Evolutionary conservation across 2,113 vertebrate species (phyloP).

Genomic region (Carlito syrichta): DNA sequence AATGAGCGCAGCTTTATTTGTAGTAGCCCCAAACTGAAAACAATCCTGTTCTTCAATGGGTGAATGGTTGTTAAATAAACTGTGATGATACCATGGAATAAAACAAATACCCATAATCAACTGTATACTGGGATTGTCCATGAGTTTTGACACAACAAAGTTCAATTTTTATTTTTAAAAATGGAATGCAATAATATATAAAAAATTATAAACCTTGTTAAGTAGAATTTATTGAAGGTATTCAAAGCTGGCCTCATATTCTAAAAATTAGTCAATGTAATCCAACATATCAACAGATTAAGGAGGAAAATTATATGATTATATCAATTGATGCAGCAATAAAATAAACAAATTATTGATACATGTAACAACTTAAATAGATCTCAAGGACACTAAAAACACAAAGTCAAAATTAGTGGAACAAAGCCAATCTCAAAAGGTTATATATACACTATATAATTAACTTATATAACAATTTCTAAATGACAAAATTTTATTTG

Average conservation of each 20-base stretch:
- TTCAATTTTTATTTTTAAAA: not conserved
- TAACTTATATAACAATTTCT: not conserved
- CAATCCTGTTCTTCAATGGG: not conserved
- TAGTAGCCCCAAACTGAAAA: not conserved
- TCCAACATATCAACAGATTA: not conserved
- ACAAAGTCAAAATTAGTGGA: too few species aligned
- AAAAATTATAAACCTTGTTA: not conserved
- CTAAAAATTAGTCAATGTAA: not conserved
- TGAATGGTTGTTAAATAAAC: not conserved
- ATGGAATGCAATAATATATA: not conserved
- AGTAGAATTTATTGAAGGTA: not conserved
- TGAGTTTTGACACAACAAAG: too few species aligned
- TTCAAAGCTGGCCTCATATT: not conserved
- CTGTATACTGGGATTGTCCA: not conserved
- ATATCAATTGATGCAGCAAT: not conserved
- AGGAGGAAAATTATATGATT: not conserved
- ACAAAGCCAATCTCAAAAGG: not conserved
- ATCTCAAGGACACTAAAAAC: not conserved
- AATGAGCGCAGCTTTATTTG: not conserved
- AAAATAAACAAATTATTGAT: not conserved
- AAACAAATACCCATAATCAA: not conserved
- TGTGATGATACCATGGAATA: not conserved
- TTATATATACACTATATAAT: not conserved
- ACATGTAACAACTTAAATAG: not conserved
- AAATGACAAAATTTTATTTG: not conserved